Conservation (phyloP, 2,113 vertebrate genomes). For the Chiloscyllium plagiosum region DNA sequence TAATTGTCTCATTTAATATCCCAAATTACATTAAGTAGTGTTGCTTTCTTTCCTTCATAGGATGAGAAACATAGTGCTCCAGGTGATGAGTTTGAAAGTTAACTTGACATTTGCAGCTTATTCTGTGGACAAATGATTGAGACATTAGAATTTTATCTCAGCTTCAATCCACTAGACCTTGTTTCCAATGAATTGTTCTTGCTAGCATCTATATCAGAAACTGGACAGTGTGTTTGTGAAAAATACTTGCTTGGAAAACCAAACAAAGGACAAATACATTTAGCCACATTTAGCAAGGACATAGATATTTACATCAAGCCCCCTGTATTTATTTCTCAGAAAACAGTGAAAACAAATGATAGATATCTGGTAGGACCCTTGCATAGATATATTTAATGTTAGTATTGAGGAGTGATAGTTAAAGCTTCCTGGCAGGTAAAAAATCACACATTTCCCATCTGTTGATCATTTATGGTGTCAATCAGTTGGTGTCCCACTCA, state of each 20-base stretch:
- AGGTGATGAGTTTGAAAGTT: background rate
- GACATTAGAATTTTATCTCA: background rate
- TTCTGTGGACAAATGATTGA: background rate
- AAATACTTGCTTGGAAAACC: background rate
- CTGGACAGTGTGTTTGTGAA: background rate
- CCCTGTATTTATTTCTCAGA: background rate
- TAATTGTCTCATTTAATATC: background rate
- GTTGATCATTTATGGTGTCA: background rate
- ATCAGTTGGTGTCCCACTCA: background rate
- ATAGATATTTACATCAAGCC: too few relatives aligned
- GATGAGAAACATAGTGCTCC: too few relatives aligned
- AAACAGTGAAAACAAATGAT: background rate
- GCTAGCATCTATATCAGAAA: background rate
- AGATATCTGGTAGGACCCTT: background rate
- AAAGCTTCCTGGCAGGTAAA: background rate
- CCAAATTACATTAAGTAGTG: background rate
- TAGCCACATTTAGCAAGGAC: too few relatives aligned
- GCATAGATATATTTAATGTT: background rate
- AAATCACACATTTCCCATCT: too few relatives aligned
- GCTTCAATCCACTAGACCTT: background rate
- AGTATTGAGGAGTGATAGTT: background rate
- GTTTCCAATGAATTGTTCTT: background rate
- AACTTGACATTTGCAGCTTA: background rate
- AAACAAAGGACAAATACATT: too few relatives aligned
- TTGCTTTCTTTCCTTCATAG: background rate